phyloP scores from a whole-genome alignment of 2,797 vertebrate species.

The Hoplostethus atlanticus region DNA sequence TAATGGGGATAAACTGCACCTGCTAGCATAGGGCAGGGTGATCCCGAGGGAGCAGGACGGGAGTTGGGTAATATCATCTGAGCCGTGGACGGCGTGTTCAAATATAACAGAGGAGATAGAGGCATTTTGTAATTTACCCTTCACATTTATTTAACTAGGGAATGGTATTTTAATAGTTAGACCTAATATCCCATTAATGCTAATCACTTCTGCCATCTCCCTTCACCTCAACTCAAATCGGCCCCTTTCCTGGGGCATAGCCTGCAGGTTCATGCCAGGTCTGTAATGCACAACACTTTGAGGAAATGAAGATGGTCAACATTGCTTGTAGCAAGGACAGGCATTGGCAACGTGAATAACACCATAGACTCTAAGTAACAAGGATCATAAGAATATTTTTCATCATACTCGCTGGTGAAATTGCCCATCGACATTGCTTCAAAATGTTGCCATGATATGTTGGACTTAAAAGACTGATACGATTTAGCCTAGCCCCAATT shows the following conservation, averaged over 20 bases:
- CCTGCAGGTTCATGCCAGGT: neutral
- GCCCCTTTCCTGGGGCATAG: neutral
- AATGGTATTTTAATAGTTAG: neutral
- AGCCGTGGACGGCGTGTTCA: conserved; percentile 11
- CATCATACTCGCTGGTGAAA: no score
- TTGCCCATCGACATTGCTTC: no score
- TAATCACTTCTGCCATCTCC: neutral
- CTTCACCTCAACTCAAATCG: neutral
- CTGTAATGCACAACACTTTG: conserved; percentile 4
- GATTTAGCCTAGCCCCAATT: no score
- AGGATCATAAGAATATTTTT: no score
- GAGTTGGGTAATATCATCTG: conserved; percentile 4
- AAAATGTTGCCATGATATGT: neutral
- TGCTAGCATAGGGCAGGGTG: conserved; percentile 35
- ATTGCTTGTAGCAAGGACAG: neutral
- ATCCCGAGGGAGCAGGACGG: conserved; percentile 30
- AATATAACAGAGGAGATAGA: neutral
- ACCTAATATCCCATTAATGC: no score
- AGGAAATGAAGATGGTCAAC: neutral
- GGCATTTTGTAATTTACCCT: conserved; percentile 5
- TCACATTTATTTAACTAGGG: neutral
- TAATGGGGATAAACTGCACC: conserved; percentile 65
- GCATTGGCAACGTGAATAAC: neutral
- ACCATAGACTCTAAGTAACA: no score
- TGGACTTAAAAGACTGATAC: no score